A percentile compares a stretch with the other conserved stretches of the same genome.
Evolutionary conservation across 2,888 invertebrate species (phyloP).

Genomic region (Chaetogeoica ovagalla): DNA sequence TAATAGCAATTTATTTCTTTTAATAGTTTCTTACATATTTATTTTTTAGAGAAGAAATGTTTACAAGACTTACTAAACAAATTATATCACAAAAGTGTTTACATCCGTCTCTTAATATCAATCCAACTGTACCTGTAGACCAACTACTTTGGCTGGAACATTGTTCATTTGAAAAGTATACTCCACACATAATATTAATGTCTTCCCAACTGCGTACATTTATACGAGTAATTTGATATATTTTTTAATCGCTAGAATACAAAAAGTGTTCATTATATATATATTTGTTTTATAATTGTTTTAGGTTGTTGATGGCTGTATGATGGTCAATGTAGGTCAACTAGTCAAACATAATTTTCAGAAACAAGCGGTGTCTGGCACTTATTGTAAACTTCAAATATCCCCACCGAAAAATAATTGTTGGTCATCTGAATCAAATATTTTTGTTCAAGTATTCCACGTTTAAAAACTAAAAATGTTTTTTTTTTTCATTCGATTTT

Average conservation of each 20-base stretch:
- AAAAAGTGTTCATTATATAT: neutral
- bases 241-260: neutral
- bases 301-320: conserved; percentile 22
- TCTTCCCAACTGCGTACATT: conserved; percentile 40
- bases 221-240: conserved; percentile 17
- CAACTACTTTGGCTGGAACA: conserved; percentile 27
- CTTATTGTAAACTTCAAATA: conserved; percentile 32
- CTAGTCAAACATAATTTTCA: conserved; percentile 34
- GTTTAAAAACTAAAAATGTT: neutral
- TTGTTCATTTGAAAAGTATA: conserved; percentile 6
- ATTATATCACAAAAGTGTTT: conserved; percentile 28
- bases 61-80: conserved; percentile 31
- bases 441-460: conserved; percentile 30
- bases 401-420: neutral
- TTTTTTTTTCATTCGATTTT: too few relatives aligned
- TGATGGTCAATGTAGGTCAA: conserved; percentile 34
- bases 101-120: conserved; percentile 22
- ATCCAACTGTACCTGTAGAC: conserved; percentile 15
- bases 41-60: conserved; percentile 40
- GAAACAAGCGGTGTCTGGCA: conserved; percentile 15
- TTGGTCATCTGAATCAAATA: conserved; percentile 34
- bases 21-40: neutral
- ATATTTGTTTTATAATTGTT: conserved; percentile 6
- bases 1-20: too few relatives aligned
- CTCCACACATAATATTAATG: conserved; percentile 40